Evolutionary conservation across 2,888 invertebrate genomes (phyloP), one percentile per base, ranked within the genome.

Genomic region (Lymantria monacha): DNA sequence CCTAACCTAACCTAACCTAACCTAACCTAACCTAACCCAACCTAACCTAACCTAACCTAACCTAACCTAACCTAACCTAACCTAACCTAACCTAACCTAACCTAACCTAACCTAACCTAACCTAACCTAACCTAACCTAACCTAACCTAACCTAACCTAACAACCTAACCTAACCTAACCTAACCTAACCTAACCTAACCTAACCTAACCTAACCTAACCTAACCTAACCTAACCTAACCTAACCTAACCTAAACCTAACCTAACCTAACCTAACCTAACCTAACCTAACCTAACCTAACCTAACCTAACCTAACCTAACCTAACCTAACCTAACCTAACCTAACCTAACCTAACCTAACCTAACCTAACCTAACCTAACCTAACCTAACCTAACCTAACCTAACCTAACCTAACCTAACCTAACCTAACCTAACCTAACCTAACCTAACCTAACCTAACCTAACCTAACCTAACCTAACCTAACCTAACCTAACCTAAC

Each of bases 61-160:
- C 22, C 22, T 22, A 61, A 64, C 64, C 62, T 62, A 62, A 64
- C 66, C 65, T 67, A 67, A 68, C 64, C 66, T 61, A 66, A 69
- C 66, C 63, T 61, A 69, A 66, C 67, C 64, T 63, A 69, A 63
- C 68, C 62, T 62, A 66, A 22, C 22, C 22, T 22, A 22, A 22
- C 22, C 22, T 22, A 22, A 22, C 22, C 22, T 22, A 22, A 22
- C 22, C 22, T 22, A 22, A 22, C 22, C 52, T 52, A 52, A 49
- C 53, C 49, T 53, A 53, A 49, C 51, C 46, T 49, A 51, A 49
- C 49, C 53, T 50, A 54, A 50, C 50, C 49, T 49, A 49, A 44
- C 49, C 48, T 48, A 49, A 60, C 49, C 49, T 46, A 43, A 46
- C 53, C 44, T 44, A 45, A 45, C 44, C 50, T 46, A 53, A 45